Base-by-base conservation (phyloP, 2,888 invertebrate species). In the Anodontia alba region DNA sequence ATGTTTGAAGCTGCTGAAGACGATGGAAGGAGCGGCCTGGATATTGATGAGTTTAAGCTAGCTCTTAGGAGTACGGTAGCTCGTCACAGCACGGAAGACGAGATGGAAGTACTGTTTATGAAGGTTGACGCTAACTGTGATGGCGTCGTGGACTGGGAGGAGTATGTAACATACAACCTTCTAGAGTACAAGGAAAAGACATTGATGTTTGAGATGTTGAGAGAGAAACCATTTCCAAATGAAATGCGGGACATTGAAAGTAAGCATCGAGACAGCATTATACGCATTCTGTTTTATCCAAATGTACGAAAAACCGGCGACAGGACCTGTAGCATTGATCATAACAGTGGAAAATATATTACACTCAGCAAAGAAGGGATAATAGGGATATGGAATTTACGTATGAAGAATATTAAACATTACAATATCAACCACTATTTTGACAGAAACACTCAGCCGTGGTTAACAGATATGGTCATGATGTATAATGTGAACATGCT, bases 401-500 rank as follows among this genome's bases (percentile, higher is more conserved):
- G 96, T 89, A 96, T 97, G 95, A 95, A 95, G n/a, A 95, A 84
- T 42, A 96, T 72, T 57, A 87, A 87, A 49, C 86, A 86, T 31
- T 88, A 86, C 81, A 84, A 81, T 68, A 86, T 85, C 8, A 85
- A 87, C 17, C 85, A 88, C 7, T 79, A 82, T 23, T 73, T 96
- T 86, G 95, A 96, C 76, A 96, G 96, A 17, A 49, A 83, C 96
- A 70, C 96, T 96, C 89, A 95, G 46, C 83, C 91, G 0, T 97
- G 96, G 96, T 96, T 97, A 83, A 96, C 97, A 29, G 97, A 97
- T 89, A 95, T 97, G 94, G 96, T 96, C 78, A 96, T 96, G 79
- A 95, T 98, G 94, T 96, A 97, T 0, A 97, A 97, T 93, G 96
- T 97, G 72, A 96, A 96, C 93, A 96, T 97, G 89, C 95, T 98